These are phyloP conservation scores for Glomeris maerens DNA, from an alignment of 1,140 invertebrate species.

Conservation along the genomic window DNA sequence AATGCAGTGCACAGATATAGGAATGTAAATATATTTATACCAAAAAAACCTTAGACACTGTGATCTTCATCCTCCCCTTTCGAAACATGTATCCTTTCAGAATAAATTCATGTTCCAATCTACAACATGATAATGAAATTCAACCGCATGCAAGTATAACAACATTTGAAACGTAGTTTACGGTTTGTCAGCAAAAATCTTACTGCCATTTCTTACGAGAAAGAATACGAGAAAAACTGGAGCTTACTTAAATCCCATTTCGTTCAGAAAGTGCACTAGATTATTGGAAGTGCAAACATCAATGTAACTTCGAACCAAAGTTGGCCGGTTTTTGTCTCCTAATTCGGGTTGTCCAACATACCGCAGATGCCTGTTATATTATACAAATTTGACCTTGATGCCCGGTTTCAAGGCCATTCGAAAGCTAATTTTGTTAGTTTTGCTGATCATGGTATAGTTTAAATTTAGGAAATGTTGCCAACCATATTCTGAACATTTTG, in stretches of 20 bases:
- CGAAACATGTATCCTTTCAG: slow-evolving; percentile 88
- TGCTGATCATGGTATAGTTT: too few relatives aligned
- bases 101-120: slow-evolving; percentile 79
- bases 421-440: too few relatives aligned
- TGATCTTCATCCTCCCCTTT: slow-evolving; percentile 93
- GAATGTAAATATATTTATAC: slow-evolving; percentile 28
- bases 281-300: slow-evolving; percentile 81
- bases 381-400: too few relatives aligned
- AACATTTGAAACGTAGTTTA: background rate
- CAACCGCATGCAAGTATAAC: slow-evolving; percentile 1
- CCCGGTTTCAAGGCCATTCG: too few relatives aligned
- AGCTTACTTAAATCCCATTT: slow-evolving; percentile 52
- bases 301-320: slow-evolving; percentile 74
- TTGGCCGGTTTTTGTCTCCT: slow-evolving; percentile 71
- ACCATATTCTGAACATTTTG: too few relatives aligned
- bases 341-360: slow-evolving; percentile 83
- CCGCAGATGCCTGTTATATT: slow-evolving; percentile 49
- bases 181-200: background rate
- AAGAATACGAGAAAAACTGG: background rate
- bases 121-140: slow-evolving; percentile 19
- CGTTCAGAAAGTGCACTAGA: slow-evolving; percentile 77
- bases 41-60: slow-evolving; percentile 86
- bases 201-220: background rate
- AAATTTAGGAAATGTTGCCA: too few relatives aligned
- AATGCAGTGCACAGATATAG: too few relatives aligned